These are phyloP conservation scores for Sipunculus nudus DNA, from an alignment of 2,888 invertebrate species.

Conservation along the genomic window DNA sequence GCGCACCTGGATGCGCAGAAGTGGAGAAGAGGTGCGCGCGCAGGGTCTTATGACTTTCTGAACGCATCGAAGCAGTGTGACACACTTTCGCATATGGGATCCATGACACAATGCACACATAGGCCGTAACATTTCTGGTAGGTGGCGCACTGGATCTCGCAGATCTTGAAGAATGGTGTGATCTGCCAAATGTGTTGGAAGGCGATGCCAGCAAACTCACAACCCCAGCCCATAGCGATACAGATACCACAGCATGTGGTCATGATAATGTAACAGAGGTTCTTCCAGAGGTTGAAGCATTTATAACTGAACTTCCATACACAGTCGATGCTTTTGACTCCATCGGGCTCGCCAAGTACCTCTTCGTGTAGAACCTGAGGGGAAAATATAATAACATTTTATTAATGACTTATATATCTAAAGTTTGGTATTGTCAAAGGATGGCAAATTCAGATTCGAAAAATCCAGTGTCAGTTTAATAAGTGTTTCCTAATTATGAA, in stretches of 20 bases:
- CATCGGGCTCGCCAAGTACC: constrained; percentile 50
- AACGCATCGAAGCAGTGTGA: too few relatives aligned
- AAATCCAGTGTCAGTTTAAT: not conserved
- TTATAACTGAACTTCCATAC: constrained; percentile 75
- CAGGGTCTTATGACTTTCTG: too few relatives aligned
- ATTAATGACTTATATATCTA: too few relatives aligned
- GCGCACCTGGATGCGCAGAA: too few relatives aligned
- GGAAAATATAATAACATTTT: constrained; percentile 6
- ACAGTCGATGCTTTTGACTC: constrained; percentile 70
- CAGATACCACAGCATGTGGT: constrained; percentile 75
- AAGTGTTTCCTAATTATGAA: too few relatives aligned
- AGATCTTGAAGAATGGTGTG: constrained; percentile 40
- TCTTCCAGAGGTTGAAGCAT: constrained; percentile 74
- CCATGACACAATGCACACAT: constrained; percentile 30
- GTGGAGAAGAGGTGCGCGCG: too few relatives aligned
- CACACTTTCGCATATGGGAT: too few relatives aligned
- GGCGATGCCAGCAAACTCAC: constrained; percentile 67
- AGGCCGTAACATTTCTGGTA: constrained; percentile 26
- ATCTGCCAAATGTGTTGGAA: constrained; percentile 68
- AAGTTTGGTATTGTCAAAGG: too few relatives aligned
- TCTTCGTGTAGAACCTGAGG: constrained; percentile 69
- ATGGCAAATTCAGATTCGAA: not conserved
- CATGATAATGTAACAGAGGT: constrained; percentile 76
- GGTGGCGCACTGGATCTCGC: constrained; percentile 68
- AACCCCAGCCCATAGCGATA: constrained; percentile 72